Evolutionary conservation across 2,888 invertebrate species (phyloP).

Genomic region (Campoplex capitator): DNA sequence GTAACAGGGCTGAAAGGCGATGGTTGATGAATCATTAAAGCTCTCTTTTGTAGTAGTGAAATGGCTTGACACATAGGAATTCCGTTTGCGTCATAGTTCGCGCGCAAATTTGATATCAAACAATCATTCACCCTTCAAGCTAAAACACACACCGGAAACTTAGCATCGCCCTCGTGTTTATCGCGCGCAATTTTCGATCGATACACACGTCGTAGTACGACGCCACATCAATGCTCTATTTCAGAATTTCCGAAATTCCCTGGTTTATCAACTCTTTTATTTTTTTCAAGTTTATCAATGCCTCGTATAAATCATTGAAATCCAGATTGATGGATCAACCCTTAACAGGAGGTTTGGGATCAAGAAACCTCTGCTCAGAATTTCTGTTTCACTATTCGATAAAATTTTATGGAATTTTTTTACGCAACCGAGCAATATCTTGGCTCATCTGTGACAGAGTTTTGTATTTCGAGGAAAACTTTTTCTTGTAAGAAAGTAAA

Average conservation of each 20-base stretch:
- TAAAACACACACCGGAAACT: not conserved
- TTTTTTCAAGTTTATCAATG: slow-evolving; percentile 10
- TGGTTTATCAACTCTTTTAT: not conserved
- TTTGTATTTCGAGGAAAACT: not conserved
- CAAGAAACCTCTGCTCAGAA: not conserved
- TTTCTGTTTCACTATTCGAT: not conserved
- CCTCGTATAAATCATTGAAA: not conserved
- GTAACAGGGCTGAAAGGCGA: not conserved
- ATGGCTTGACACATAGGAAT: slow-evolving; percentile 26
- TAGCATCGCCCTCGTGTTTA: slow-evolving; percentile 1
- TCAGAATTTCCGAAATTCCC: not conserved
- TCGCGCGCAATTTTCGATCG: slow-evolving; percentile 18
- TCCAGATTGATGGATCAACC: not conserved
- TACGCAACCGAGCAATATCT: not conserved
- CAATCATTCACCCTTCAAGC: slow-evolving; percentile 19
- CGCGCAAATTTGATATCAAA: slow-evolving; percentile 14
- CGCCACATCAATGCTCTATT: not conserved
- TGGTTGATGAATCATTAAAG: slow-evolving; percentile 60
- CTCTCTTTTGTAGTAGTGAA: slow-evolving; percentile 48
- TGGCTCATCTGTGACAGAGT: not conserved
- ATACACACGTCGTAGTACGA: not conserved
- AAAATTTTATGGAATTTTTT: not conserved
- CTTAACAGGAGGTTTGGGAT: not conserved
- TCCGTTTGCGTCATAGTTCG: slow-evolving; percentile 3
- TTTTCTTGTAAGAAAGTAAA: not conserved